Conservation (phyloP, 2,797 vertebrate species). For the Thripadectes ignobilis region DNA sequence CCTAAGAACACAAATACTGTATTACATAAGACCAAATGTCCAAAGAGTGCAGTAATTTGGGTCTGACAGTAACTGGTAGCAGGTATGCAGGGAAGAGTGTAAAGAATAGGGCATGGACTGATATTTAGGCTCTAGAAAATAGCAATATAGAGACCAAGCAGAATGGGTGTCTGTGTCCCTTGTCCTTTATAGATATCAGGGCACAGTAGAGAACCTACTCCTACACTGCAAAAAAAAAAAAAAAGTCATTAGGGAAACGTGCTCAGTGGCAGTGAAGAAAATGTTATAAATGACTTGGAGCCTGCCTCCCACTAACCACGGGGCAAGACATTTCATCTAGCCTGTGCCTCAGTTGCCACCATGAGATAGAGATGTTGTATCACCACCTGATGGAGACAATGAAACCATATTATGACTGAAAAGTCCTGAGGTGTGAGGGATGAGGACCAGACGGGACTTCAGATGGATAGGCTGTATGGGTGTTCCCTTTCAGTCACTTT, state of each 20-base stretch:
- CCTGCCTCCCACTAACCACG: not conserved
- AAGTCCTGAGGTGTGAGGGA: slow-evolving; percentile 15
- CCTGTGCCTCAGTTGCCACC: not conserved
- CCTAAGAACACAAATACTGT: not conserved
- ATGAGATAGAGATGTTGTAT: not conserved
- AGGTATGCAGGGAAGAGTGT: not conserved
- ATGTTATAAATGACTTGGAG: not conserved
- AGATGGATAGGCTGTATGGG: not conserved
- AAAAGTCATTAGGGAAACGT: not conserved
- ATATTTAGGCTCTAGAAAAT: not conserved
- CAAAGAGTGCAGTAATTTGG: not conserved
- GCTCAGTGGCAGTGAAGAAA: not conserved
- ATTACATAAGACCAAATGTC: not conserved
- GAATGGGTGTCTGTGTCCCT: not conserved
- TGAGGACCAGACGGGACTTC: slow-evolving; percentile 10
- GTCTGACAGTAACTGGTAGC: not conserved
- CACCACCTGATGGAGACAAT: not conserved
- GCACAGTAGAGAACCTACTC: not conserved
- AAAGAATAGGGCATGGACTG: not conserved
- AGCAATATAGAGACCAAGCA: not conserved
- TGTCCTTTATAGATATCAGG: not conserved
- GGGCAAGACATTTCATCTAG: not conserved
- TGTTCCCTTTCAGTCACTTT: slow-evolving; percentile 24
- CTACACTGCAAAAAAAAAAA: not conserved
- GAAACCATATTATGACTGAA: not conserved